Evolutionary conservation across 92 coral and sea anemone species (phyloP).

Genomic region (Desmophyllum pertusum): DNA sequence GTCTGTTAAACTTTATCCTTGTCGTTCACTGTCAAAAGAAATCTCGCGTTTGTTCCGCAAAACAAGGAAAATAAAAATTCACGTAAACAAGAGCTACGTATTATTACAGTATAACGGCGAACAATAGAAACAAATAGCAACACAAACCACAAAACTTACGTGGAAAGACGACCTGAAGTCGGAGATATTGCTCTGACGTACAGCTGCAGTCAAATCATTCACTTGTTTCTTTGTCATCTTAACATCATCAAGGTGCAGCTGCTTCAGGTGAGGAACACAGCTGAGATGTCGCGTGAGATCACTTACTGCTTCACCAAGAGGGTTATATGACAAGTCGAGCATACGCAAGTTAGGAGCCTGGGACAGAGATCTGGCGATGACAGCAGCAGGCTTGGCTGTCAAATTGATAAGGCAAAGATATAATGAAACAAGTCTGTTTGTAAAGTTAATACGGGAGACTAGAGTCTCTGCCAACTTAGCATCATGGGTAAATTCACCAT

Average conservation of each 20-base stretch:
- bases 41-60: not conserved
- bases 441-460: not conserved
- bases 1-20: not conserved
- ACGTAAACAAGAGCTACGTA: not conserved
- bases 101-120: not conserved
- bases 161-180: not conserved
- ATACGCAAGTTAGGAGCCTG: not conserved
- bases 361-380: slow-evolving; percentile 4
- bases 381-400: not conserved
- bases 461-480: not conserved
- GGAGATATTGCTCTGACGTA: slow-evolving; percentile 2
- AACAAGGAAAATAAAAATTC: not conserved
- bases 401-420: not conserved
- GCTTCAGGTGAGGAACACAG: not conserved
- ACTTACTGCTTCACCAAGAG: slow-evolving; percentile 23
- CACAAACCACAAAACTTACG: slow-evolving; percentile 6
- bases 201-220: slow-evolving; percentile 10
- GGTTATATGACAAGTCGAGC: not conserved
- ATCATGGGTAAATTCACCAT: not conserved
- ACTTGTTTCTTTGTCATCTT: slow-evolving; percentile 24
- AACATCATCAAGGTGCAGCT: not conserved
- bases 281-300: slow-evolving; percentile 5
- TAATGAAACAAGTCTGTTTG: not conserved
- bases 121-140: not conserved
- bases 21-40: not conserved